phyloP scores from a whole-genome alignment of 2,797 vertebrate genomes.

The Alosa sapidissima region DNA sequence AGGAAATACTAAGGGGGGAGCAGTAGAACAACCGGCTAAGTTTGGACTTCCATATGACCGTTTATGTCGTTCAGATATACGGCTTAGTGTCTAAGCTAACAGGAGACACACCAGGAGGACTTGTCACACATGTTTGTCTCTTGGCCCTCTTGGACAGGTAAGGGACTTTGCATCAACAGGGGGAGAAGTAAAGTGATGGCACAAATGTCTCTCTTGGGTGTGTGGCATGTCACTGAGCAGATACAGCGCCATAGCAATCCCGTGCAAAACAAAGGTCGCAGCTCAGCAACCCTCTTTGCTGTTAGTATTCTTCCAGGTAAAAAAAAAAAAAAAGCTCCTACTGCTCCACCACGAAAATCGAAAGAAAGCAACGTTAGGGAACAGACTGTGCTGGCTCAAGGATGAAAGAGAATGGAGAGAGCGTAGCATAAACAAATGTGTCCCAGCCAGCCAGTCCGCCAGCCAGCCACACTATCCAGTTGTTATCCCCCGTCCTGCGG shows the following conservation, averaged over 20 bases:
- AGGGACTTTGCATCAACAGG: not conserved
- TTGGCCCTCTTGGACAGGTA: not conserved
- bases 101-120: no score
- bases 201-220: not conserved
- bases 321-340: not conserved
- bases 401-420: not conserved
- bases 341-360: not conserved
- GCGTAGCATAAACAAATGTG: not conserved
- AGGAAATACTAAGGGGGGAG: no score
- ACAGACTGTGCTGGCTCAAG: not conserved
- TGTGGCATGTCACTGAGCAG: not conserved
- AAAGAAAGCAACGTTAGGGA: not conserved
- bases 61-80: no score
- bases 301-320: not conserved
- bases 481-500: not conserved
- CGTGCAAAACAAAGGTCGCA: no score
- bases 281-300: not conserved
- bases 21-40: no score
- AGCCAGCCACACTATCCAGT: not conserved
- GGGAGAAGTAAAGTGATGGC: not conserved
- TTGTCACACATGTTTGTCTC: not conserved
- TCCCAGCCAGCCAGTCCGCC: not conserved
- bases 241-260: not conserved
- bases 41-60: no score
- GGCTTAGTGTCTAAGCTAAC: no score